Conservation (phyloP, 2,113 vertebrate species). For the Sarotherodon lohbergeri region DNA sequence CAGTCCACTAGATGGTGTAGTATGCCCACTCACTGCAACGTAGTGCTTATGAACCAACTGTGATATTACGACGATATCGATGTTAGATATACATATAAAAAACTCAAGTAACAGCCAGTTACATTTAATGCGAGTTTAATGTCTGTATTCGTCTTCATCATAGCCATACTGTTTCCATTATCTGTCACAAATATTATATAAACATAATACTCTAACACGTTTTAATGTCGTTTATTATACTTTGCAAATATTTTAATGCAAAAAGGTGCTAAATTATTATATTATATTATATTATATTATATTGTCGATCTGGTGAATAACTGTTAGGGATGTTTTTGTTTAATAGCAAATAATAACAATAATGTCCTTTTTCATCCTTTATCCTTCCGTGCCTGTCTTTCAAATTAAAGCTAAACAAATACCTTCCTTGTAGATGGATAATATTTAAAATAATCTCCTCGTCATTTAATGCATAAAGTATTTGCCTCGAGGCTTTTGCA, state of each 20-base stretch:
- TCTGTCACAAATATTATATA: not conserved
- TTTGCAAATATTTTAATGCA: not conserved
- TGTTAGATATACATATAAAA: not conserved
- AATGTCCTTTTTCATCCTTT: not conserved
- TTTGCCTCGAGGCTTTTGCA: not conserved
- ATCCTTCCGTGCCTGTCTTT: not conserved
- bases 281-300: not conserved
- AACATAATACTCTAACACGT: not conserved
- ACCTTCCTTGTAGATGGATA: not conserved
- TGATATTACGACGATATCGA: not conserved
- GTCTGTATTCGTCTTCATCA: not conserved
- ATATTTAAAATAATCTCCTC: not conserved
- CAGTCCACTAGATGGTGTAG: slow-evolving; percentile 29
- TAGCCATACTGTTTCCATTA: not conserved
- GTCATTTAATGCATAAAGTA: not conserved
- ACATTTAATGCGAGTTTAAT: not conserved
- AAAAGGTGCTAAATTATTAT: not conserved
- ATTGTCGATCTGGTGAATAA: not conserved
- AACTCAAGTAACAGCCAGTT: not conserved
- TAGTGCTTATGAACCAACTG: not conserved
- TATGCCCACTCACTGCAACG: not conserved
- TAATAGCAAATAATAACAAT: not conserved
- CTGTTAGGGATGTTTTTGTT: not conserved
- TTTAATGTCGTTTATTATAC: not conserved
- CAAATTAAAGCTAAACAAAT: not conserved